Evolutionary conservation across 2,797 vertebrate species (phyloP), one percentile per base, ranked within the genome.

Genomic region (Acropternis orthonyx): DNA sequence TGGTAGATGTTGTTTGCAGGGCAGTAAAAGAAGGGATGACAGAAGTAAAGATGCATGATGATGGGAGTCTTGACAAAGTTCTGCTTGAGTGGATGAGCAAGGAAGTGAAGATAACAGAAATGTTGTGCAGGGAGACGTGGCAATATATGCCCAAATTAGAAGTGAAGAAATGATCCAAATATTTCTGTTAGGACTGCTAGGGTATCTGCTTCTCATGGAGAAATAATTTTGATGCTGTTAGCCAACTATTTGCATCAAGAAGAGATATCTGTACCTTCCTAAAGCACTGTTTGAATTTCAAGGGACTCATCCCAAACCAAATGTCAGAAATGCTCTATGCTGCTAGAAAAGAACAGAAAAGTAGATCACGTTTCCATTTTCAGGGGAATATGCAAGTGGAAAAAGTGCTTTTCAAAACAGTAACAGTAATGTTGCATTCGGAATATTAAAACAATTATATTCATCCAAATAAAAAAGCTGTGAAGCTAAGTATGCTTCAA

Each of bases 181-280:
- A 91, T 88, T 96, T 93, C 39, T 48, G 44, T 81, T 84, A 84
- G 59, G 92, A 67, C 13, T 0, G 0, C 81, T 92, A 41, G 5
- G 88, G n/a, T 93, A 49, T 92, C 82, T 83, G 13, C 54, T 89
- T 94, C 61, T 91, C 28, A 36, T 68, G 62, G 32, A 91, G 65
- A 92, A 87, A 89, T 74, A 58, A 85, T 89, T 88, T 91, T 88
- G 62, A 73, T 84, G 73, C 26, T 91, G 28, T 92, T 92, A 94
- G 75, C 72, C 89, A 92, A 78, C 43, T 89, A 43, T 56, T 91
- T 92, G 54, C 39, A 16, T 87, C 78, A 87, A 80, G 61, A 89
- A 79, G 41, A 77, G 28, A 30, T 74, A 61, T 12, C 67, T 84
- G 67, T 91, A 56, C 39, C 24, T 85, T 85, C 63, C 44, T 92